Percentiles rank a stretch among this genome's conserved stretches.
These are phyloP conservation scores for Leptogaster cylindrica DNA, from an alignment of 2,888 invertebrate genomes.

Conservation along the genomic window DNA sequence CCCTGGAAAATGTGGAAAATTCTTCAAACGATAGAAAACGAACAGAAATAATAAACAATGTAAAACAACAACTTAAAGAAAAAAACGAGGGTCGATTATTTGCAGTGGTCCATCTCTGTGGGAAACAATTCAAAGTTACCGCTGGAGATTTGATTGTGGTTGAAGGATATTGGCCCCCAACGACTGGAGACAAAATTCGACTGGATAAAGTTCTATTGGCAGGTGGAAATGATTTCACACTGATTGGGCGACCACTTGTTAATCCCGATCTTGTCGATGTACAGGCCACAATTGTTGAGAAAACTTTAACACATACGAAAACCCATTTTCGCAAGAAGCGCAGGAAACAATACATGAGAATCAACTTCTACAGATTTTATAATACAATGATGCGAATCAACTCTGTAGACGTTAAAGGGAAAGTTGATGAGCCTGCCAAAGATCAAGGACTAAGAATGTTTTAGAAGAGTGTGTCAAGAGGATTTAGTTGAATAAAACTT, in stretches of 20 bases:
- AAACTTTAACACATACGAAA: slow-evolving; percentile 80
- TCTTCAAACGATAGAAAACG: neutral
- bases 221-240: slow-evolving; percentile 79
- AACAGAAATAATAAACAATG: slow-evolving; percentile 50
- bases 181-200: slow-evolving; percentile 77
- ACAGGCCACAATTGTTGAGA: slow-evolving; percentile 83
- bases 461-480: too few relatives aligned
- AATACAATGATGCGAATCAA: slow-evolving; percentile 81
- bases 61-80: slow-evolving; percentile 54
- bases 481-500: too few relatives aligned
- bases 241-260: slow-evolving; percentile 81
- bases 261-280: slow-evolving; percentile 76
- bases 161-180: slow-evolving; percentile 84
- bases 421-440: slow-evolving; percentile 63
- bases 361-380: slow-evolving; percentile 73
- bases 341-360: slow-evolving; percentile 78
- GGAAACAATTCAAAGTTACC: slow-evolving; percentile 85
- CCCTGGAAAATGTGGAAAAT: too few relatives aligned
- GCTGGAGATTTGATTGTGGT: slow-evolving; percentile 83
- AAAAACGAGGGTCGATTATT: slow-evolving; percentile 64
- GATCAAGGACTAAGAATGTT: too few relatives aligned
- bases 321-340: slow-evolving; percentile 77
- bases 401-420: slow-evolving; percentile 68
- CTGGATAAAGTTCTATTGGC: slow-evolving; percentile 84
- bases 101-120: slow-evolving; percentile 80